Conservation (phyloP, 2,113 vertebrate species). For the Dicrurus megarhynchus region DNA sequence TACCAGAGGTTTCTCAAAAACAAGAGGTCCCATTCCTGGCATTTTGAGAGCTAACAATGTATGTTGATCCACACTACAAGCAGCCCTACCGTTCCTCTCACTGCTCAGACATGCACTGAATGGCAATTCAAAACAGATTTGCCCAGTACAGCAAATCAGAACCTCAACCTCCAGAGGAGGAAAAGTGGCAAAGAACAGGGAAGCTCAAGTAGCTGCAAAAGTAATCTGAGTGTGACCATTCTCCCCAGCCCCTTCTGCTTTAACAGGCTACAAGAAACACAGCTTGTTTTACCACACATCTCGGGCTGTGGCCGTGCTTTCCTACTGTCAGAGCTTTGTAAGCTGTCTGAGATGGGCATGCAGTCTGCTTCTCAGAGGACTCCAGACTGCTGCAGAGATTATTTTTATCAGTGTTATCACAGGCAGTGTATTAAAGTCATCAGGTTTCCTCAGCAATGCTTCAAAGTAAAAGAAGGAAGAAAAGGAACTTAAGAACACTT, state of each 20-base stretch:
- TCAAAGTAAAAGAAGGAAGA: not conserved
- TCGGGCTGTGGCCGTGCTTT: accelerated
- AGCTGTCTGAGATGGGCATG: not conserved
- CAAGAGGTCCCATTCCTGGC: not conserved
- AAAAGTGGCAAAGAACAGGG: not conserved
- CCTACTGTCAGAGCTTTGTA: not conserved
- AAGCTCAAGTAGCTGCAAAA: slow-evolving; percentile 1
- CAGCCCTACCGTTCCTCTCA: not conserved
- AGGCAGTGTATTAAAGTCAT: not conserved
- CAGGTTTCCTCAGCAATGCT: not conserved
- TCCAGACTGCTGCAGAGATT: not conserved
- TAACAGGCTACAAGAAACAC: not conserved
- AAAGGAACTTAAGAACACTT: not conserved
- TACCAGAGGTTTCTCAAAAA: not conserved
- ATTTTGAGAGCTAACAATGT: not conserved
- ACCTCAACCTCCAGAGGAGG: not conserved
- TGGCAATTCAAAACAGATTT: not conserved
- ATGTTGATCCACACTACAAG: not conserved
- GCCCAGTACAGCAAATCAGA: not conserved
- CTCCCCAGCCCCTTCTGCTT: not conserved
- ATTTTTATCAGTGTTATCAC: not conserved
- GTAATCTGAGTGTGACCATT: not conserved
- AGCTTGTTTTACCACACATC: not conserved
- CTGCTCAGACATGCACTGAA: not conserved
- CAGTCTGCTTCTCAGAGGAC: not conserved